Evolutionary conservation across 2,113 vertebrate species (phyloP), one percentile per base, ranked within the genome.

Genomic region (Leucoraja erinaceus): DNA sequence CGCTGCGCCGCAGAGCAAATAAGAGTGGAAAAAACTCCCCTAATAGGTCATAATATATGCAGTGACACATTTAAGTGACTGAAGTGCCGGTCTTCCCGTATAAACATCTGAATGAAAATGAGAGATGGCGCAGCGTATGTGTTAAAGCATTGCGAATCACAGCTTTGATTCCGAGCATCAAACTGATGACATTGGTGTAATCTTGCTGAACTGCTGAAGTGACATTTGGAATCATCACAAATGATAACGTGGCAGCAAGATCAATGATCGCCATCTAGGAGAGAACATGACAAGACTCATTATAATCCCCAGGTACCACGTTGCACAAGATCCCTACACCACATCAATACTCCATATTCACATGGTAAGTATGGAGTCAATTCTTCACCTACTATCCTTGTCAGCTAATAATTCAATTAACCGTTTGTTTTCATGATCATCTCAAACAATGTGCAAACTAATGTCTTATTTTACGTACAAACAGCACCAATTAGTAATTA

Each of bases 241-340:
- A 94, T 94, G 95, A 96, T 95, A 93, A 78, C 78, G 93, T 95
- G 96, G 96, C 95, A 95, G 94, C 72, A 94, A 96, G 95, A 96
- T 96, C 96, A 96, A 96, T 96, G 94, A 96, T 95, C 94, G 94
- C 94, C 94, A 88, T 93, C 83, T 47, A 61, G 20, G 61, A 90
- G 90, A 76, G 59, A 83, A 78, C 83, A 76, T 83, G 92, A 77
- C 61, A 86, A 74, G 59, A 88, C 84, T 93, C 79, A 76, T 90
- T 93, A 47, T 78, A 93, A 63, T 79, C 78, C 61, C 90, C 47
- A 66, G 61, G 74, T 93, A 90, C 78, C 84, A 72, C 38, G 68
- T 81, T 84, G 93, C 31, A 93, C 92, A 77, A 72, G 16, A 68
- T 56, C n/a, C 72, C 33, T 11, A 20, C 72, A 38, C 70, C 47